These are phyloP conservation scores for Drosophila kuntzei DNA, from an alignment of 2,888 invertebrate species.

Conservation along the genomic window DNA sequence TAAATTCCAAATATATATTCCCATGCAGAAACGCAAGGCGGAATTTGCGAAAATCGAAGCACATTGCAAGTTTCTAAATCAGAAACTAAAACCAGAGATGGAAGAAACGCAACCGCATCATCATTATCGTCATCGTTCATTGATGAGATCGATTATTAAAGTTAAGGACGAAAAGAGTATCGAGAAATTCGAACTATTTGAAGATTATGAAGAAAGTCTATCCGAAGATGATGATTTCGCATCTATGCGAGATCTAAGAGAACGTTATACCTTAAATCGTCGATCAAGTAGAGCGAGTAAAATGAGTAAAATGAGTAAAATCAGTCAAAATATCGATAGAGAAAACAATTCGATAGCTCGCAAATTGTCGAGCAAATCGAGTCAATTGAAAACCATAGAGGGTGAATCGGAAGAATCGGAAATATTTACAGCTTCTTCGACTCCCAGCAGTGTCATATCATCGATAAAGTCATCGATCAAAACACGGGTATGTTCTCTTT, in stretches of 20 bases:
- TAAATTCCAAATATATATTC: too few relatives aligned
- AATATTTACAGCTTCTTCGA: conserved; percentile 13
- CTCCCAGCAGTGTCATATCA: background rate
- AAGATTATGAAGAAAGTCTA: conserved; percentile 8
- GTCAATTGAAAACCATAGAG: background rate
- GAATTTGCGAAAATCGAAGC: conserved; percentile 41
- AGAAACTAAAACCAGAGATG: background rate
- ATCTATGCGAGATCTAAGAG: background rate
- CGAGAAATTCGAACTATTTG: conserved; percentile 21
- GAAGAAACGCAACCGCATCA: background rate
- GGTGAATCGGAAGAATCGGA: conserved; percentile 13
- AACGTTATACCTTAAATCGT: background rate
- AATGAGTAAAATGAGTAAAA: background rate
- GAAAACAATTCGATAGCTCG: background rate
- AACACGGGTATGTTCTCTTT: background rate
- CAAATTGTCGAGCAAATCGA: background rate
- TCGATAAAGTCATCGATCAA: background rate
- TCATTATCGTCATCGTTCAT: background rate
- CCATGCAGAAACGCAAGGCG: conserved; percentile 38
- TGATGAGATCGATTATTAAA: background rate
- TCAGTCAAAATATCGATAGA: background rate
- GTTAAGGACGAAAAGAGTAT: background rate
- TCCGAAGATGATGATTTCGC: background rate
- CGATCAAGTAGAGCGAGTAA: background rate
- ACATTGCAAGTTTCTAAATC: conserved; percentile 17